phyloP scores from a whole-genome alignment of 2,888 invertebrate species.

The Drosophila meridiana region DNA sequence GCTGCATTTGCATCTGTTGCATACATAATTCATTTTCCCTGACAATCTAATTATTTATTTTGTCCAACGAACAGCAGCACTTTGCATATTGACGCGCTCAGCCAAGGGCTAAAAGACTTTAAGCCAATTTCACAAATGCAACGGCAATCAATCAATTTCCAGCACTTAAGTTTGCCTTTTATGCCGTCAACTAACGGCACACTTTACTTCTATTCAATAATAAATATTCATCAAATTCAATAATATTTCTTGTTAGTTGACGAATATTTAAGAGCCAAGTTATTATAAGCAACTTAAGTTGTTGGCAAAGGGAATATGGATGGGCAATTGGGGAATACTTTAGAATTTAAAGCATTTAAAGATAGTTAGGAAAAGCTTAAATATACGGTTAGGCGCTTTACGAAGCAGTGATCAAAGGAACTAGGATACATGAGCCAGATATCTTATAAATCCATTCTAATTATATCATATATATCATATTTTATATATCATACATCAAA shows the following conservation, averaged over 20 bases:
- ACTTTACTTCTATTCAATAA: not conserved
- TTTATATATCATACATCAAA: too few relatives aligned
- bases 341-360: too few relatives aligned
- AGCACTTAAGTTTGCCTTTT: not conserved
- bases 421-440: too few relatives aligned
- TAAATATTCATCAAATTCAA: not conserved
- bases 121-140: slow-evolving; percentile 7
- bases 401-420: too few relatives aligned
- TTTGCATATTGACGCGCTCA: not conserved
- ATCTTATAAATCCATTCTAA: too few relatives aligned
- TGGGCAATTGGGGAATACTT: too few relatives aligned
- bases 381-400: too few relatives aligned
- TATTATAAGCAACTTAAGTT: too few relatives aligned
- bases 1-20: slow-evolving; percentile 10
- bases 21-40: slow-evolving; percentile 10
- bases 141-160: not conserved
- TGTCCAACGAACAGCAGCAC: not conserved
- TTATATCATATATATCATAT: too few relatives aligned
- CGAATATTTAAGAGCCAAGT: too few relatives aligned
- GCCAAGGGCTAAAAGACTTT: not conserved
- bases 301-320: too few relatives aligned
- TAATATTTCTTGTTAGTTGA: not conserved
- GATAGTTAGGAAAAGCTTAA: too few relatives aligned
- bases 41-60: slow-evolving; percentile 33
- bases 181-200: not conserved